phyloP scores from a whole-genome alignment of 2,797 vertebrate species.

The Schizopygopsis pylzovi region DNA sequence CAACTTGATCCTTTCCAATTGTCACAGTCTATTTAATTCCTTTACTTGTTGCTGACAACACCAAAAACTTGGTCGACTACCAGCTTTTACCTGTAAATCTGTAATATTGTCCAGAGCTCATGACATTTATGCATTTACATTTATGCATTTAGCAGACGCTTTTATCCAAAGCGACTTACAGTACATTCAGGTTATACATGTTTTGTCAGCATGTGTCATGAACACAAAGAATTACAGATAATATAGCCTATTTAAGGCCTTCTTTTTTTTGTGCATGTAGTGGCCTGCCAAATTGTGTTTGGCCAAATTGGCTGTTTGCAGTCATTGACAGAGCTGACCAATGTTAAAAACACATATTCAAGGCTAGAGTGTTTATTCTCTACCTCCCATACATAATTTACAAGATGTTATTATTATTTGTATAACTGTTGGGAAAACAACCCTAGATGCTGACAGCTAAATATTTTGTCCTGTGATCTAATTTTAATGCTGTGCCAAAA shows the following conservation, averaged over 20 bases:
- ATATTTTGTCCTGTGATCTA: background rate
- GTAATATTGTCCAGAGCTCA: background rate
- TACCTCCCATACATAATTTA: background rate
- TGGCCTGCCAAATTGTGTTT: constrained; percentile 12
- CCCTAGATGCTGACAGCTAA: background rate
- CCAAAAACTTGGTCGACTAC: background rate
- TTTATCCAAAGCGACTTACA: no score
- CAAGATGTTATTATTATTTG: background rate
- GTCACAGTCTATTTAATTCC: constrained; percentile 16
- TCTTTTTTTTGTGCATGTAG: background rate
- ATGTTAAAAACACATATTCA: background rate
- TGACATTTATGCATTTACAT: no score
- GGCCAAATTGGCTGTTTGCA: background rate
- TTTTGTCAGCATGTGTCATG: no score
- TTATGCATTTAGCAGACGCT: no score
- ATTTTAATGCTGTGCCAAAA: background rate
- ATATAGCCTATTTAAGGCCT: background rate
- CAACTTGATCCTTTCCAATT: background rate
- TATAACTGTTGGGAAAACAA: background rate
- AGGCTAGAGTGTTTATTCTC: background rate
- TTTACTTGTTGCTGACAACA: background rate
- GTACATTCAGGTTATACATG: no score
- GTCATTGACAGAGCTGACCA: background rate
- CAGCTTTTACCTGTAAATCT: background rate
- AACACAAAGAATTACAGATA: background rate